Percentiles rank a stretch among this genome's conserved stretches.
Conservation (phyloP, 2,113 vertebrate species). For the Calypte anna region DNA sequence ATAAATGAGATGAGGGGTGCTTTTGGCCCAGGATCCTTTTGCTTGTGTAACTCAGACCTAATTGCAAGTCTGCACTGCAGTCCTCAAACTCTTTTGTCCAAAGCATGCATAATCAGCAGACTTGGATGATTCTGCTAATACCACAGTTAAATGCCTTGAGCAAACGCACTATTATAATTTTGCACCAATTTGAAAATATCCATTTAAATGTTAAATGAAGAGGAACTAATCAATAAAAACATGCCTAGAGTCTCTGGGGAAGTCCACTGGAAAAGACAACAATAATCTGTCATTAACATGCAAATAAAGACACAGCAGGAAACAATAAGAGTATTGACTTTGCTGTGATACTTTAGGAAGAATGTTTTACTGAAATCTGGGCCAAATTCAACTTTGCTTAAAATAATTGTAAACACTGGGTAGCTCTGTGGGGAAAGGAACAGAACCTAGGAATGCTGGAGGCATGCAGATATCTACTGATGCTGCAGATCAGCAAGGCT, state of each 20-base stretch:
- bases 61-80: slow-evolving; percentile 10
- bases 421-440: not conserved
- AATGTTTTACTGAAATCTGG: not conserved
- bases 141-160: slow-evolving; percentile 58
- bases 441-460: not conserved
- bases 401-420: not conserved
- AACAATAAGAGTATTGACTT: slow-evolving; percentile 3
- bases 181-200: slow-evolving; percentile 65
- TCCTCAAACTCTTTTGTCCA: not conserved
- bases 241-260: slow-evolving; percentile 44
- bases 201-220: slow-evolving; percentile 71
- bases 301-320: slow-evolving; percentile 62
- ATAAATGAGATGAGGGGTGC: not conserved
- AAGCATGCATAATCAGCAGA: slow-evolving; percentile 14
- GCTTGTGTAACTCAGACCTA: slow-evolving; percentile 10
- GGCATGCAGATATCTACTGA: not conserved
- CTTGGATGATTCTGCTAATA: slow-evolving; percentile 7
- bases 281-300: slow-evolving; percentile 57
- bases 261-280: slow-evolving; percentile 27
- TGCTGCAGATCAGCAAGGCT: not conserved
- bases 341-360: not conserved
- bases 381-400: slow-evolving; percentile 29
- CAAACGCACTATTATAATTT: slow-evolving; percentile 52
- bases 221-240: slow-evolving; percentile 74
- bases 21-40: not conserved